phyloP scores from a whole-genome alignment of 2,797 vertebrate species.

The Allobates femoralis region DNA sequence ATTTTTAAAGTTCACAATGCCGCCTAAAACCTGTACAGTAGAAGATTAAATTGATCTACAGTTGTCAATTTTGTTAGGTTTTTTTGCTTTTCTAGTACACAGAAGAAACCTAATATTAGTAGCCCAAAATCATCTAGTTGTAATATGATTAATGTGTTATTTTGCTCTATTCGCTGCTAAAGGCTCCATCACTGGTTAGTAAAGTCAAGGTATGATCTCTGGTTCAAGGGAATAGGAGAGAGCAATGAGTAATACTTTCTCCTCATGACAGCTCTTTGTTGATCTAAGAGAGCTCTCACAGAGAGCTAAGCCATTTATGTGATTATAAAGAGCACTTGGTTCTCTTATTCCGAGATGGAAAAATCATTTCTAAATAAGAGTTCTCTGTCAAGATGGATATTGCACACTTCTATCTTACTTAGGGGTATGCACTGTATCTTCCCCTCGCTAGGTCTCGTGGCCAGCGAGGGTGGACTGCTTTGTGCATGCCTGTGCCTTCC shows the following conservation, averaged over 20 bases:
- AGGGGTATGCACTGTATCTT: neutral
- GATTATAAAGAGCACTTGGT: constrained; percentile 75
- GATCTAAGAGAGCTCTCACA: constrained; percentile 73
- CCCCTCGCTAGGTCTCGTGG: constrained; percentile 13
- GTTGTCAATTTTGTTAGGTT: neutral
- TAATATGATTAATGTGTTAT: constrained; percentile 63
- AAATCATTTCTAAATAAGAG: constrained; percentile 75
- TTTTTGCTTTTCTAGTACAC: neutral
- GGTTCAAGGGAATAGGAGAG: constrained; percentile 61
- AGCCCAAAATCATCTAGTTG: constrained; percentile 38
- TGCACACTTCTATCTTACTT: constrained; percentile 43
- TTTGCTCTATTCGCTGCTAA: constrained; percentile 66
- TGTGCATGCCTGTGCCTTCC: neutral
- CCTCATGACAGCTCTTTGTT: constrained; percentile 72
- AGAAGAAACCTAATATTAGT: constrained; percentile 42
- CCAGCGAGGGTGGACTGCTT: neutral
- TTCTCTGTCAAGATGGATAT: constrained; percentile 70
- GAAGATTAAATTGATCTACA: neutral
- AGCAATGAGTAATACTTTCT: constrained; percentile 65
- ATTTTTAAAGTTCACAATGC: neutral
- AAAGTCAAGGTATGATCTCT: constrained; percentile 58
- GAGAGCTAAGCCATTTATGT: constrained; percentile 72
- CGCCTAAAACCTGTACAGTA: neutral
- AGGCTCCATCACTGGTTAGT: constrained; percentile 62
- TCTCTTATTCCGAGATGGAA: constrained; percentile 72